These are phyloP conservation scores for Pyrochroa serraticornis DNA, from an alignment of 2,888 invertebrate genomes.

Conservation along the genomic window DNA sequence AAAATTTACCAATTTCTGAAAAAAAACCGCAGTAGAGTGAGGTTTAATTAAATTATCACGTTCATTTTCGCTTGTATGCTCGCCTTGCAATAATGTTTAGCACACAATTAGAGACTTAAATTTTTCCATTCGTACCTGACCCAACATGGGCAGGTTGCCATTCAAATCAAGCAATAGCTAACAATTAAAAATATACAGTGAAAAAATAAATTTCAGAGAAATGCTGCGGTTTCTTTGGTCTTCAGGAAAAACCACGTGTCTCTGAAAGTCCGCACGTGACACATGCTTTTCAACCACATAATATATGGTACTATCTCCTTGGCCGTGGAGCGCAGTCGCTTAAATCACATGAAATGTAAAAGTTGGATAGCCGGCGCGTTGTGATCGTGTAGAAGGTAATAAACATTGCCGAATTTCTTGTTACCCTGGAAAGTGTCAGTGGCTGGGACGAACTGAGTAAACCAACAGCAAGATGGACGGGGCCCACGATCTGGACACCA, in stretches of 20 bases:
- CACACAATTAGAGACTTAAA: too few species aligned
- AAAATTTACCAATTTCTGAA: too few species aligned
- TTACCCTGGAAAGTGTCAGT: slow-evolving; percentile 5
- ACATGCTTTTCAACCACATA: slow-evolving; percentile 7
- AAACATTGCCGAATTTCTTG: neutral
- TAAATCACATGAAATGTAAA: slow-evolving; percentile 24
- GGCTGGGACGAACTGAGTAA: neutral
- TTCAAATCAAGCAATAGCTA: too few species aligned
- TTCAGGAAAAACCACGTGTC: slow-evolving; percentile 20
- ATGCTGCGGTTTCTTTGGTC: neutral
- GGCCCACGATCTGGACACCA: slow-evolving; percentile 45
- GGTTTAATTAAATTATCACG: too few species aligned
- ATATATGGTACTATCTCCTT: slow-evolving; percentile 18
- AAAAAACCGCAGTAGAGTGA: too few species aligned
- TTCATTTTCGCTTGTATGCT: too few species aligned
- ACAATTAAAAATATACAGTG: too few species aligned
- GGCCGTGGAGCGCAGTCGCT: slow-evolving; percentile 25
- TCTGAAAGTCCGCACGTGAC: slow-evolving; percentile 12
- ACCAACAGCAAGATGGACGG: slow-evolving; percentile 40
- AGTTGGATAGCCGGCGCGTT: slow-evolving; percentile 14
- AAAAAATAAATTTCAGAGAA: too few species aligned
- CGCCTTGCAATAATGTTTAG: too few species aligned
- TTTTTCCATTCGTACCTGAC: too few species aligned
- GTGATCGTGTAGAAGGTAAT: too few species aligned
- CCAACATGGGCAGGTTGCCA: too few species aligned